Evolutionary conservation across 2,888 invertebrate species (phyloP), one percentile per base, ranked within the genome.

Genomic region (Amphimallon solstitiale): DNA sequence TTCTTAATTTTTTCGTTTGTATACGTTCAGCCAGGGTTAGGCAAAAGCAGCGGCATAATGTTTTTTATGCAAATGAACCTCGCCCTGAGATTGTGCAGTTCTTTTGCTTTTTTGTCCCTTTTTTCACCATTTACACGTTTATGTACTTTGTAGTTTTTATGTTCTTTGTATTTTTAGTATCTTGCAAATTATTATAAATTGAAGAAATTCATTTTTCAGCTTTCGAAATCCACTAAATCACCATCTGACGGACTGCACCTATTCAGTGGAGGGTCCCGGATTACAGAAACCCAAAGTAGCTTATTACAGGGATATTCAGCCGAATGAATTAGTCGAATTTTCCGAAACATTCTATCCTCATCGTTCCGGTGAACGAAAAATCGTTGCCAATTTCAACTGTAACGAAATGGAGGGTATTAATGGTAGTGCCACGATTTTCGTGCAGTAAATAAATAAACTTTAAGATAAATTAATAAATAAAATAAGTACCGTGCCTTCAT

Each of bases 241-340:
- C 1, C 82, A 86, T 12, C 81, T 92, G 68, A 90, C 89, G 1
- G 85, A 88, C 68, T 91, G 91, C 81, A 85, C 85, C 76, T 88
- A 90, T 78, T 88, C 87, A 1, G 85, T 91, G 64, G 92, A 92
- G 82, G 92, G 91, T 21, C 86, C 89, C 6, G 90, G 91, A 46
- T 79, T 90, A 5, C 86, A 86, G 71, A 83, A 87, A 74, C 88
- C 89, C 38, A 85, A 87, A 79, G 85, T 86, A 79, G 84, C 87
- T 68, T 80, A 83, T 68, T 86, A 83, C 84, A 86, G 89, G 17
- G 88, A 90, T 74, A 86, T 90, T 68, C 85, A 86, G 75, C 87
- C 89, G 2, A 86, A 87, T 48, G 89, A 89, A 80, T 83, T 86
- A 73, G 86, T 90, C 68, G 85, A 85, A 69, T 86, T 87, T 80